Percentiles rank a stretch among this genome's conserved stretches.
phyloP scores from a whole-genome alignment of 2,888 invertebrate species.

The Cantharis rustica region DNA sequence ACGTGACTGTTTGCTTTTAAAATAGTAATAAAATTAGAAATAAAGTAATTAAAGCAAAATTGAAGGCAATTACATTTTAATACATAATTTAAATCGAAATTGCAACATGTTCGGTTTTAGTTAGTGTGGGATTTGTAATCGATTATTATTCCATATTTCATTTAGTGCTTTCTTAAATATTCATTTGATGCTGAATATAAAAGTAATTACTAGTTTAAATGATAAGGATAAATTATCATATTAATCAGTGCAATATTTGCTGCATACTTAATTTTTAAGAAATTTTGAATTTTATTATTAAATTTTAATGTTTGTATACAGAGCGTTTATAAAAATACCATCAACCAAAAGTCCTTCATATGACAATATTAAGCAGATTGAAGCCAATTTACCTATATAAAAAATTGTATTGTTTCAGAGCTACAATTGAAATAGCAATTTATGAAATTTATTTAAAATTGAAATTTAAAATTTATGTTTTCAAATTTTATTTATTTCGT shows the following conservation, averaged over 20 bases:
- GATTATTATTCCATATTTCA: slow-evolving; percentile 12
- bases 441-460: too few relatives aligned
- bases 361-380: too few relatives aligned
- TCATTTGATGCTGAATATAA: slow-evolving; percentile 9
- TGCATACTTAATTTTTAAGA: not conserved
- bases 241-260: not conserved
- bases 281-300: not conserved
- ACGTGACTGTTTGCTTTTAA: not conserved
- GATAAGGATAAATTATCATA: not conserved
- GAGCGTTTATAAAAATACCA: too few relatives aligned
- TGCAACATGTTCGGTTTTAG: not conserved
- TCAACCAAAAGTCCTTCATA: too few relatives aligned
- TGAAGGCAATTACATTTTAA: slow-evolving; percentile 5
- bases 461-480: too few relatives aligned
- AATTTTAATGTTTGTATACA: too few relatives aligned
- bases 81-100: slow-evolving; percentile 9
- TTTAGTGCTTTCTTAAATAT: not conserved
- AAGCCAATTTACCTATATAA: too few relatives aligned
- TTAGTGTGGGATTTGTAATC: slow-evolving; percentile 5
- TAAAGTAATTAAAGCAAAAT: not conserved
- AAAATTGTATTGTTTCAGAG: too few relatives aligned
- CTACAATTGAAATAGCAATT: too few relatives aligned
- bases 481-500: too few relatives aligned
- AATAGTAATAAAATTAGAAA: not conserved
- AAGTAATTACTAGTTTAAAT: not conserved